Evolutionary conservation across 2,888 invertebrate species (phyloP), one percentile per base, ranked within the genome.

Genomic region (Luperina testacea): DNA sequence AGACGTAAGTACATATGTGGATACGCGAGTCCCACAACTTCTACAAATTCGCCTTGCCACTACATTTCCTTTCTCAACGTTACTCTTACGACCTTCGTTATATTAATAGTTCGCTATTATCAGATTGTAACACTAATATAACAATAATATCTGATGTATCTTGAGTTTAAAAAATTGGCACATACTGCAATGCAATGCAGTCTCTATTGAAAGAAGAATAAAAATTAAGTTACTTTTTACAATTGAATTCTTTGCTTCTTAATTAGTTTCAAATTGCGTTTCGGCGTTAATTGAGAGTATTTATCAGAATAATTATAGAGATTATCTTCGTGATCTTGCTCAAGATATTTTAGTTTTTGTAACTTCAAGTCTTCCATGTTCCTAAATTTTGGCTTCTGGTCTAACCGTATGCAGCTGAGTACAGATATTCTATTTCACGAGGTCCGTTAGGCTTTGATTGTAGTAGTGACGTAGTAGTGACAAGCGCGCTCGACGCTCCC

Each of bases 141-240:
- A 86, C 78, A 87, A 84, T 83, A 75, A 82, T 88, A 88, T 88
- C 87, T 64, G 70, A 80, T 77, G 72, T 78, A 84, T 86, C 84
- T 83, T 51, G 53, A 61, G 17, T 72, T 73, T 69, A 63, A 75
- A 76, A 77, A 77, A 65, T 86, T 79, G 17, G 11, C 32, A n/a
- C 75, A 80, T 42, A 71, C 7, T 65, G 57, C 74, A 77, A 24
- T 24, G 67, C n/a, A 76, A 27, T 81, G 85, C 78, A 70, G 38
- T 75, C 42, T 63, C 48, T 64, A 59, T 77, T 72, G 68, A 72
- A 77, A 69, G 64, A 65, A 61, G 27, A 57, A 74, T 76, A 75
- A 61, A 48, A 80, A 81, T 57, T 70, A 24, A 57, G 24, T 63
- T 76, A 11, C 48, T 13, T 6, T 53, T 8, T 65, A 63, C 78